Evolutionary conservation across 2,113 vertebrate species (phyloP), one percentile per base, ranked within the genome.

Genomic region (Actenoides lindsayi): DNA sequence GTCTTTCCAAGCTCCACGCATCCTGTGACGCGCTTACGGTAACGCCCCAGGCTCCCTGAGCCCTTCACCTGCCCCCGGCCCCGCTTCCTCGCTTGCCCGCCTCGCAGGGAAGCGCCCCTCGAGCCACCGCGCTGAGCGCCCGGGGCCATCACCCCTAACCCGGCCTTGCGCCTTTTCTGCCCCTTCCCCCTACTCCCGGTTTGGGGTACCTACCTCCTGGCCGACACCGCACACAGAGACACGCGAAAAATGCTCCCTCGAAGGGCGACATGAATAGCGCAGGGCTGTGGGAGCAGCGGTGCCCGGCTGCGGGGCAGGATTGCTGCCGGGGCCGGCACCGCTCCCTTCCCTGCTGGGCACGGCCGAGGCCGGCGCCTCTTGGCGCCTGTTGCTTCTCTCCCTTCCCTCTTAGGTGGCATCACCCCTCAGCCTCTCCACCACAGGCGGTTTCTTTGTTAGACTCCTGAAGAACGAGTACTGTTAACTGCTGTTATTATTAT

Each of bases 181-280:
- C 44, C 13, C 54, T 16, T 16, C 46, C 41, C 6, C 2, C 19
- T 23, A 37, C 54, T 30, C 87, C 28, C 2, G 9, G n/a, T 16
- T 18, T 28, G 62, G 48, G 10, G 10, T 6, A 5, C 21, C 4
- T 4, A 15, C 1, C 37, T 81, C 30, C 37, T 28, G 42, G 20
- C 0, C 35, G 17, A 13, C 25, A 3, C 51, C 18, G 10, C 3
- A 2, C 0, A 2, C 31, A 30, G 24, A 25, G 37, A 17, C 2
- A 19, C 1, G 2, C 6, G 57, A 35, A 35, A 37, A 85, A 57
- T 0, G 0, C 20, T 62, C 21, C 57, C 5, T 8, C 5, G 30
- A 46, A 28, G 21, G 35, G 41, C 23, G 33, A 14, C 2, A 1
- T 13, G 8, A 37, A 24, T 5, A 48, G 31, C 16, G 63, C 16